These are phyloP conservation scores for Siniperca undulata DNA, from an alignment of 2,797 vertebrate genomes.

Conservation along the genomic window DNA sequence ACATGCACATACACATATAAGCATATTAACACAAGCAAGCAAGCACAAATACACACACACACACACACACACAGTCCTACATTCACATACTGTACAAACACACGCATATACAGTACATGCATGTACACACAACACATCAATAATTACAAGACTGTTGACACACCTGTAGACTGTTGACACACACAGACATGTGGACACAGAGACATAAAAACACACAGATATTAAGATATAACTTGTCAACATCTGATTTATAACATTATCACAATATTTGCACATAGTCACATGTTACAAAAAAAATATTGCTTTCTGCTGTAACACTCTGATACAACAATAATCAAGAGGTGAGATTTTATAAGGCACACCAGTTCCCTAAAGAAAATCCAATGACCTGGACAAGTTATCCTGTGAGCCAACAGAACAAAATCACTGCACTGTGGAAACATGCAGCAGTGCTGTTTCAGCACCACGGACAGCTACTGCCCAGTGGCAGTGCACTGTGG, in stretches of 20 bases:
- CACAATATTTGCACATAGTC: not conserved
- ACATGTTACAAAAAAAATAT: not conserved
- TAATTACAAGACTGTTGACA: not conserved
- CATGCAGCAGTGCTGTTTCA: constrained; percentile 60
- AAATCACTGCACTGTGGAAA: constrained; percentile 42
- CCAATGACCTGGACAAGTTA: constrained; percentile 34
- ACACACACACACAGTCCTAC: not conserved
- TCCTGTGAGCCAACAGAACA: constrained; percentile 40
- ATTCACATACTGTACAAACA: not conserved
- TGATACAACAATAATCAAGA: not conserved
- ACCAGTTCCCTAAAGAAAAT: constrained; percentile 13
- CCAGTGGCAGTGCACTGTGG: constrained; percentile 19
- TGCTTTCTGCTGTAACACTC: not conserved
- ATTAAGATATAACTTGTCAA: not conserved
- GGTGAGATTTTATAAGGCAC: constrained; percentile 1
- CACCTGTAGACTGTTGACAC: not conserved
- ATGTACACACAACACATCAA: not conserved
- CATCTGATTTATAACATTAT: too few relatives aligned
- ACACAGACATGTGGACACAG: not conserved
- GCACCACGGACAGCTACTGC: constrained; percentile 64
- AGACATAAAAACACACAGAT: not conserved
- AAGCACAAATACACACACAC: not conserved
- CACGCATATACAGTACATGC: not conserved
- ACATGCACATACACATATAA: not conserved
- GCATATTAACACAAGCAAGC: not conserved